phyloP scores from a whole-genome alignment of 2,888 invertebrate genomes.

The Patella ulyssiponensis region DNA sequence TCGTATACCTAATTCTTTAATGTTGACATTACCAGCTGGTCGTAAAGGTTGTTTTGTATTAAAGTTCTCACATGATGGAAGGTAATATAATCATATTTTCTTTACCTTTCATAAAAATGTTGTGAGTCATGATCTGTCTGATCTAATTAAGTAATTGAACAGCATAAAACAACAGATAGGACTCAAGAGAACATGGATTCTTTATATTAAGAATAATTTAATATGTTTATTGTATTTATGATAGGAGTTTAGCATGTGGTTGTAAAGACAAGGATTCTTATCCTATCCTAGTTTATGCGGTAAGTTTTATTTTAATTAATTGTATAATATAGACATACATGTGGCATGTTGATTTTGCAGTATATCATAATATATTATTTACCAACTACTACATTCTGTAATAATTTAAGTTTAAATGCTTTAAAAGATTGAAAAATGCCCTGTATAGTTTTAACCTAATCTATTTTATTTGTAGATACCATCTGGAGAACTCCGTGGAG shows the following conservation, averaged over 20 bases:
- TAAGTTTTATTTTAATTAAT: conserved; percentile 49
- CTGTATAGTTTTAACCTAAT: too few relatives aligned
- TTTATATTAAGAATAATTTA: not conserved
- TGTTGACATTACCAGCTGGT: conserved; percentile 62
- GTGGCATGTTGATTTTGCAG: not conserved
- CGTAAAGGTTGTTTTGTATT: conserved; percentile 69
- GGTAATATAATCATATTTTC: conserved; percentile 42
- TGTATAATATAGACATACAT: not conserved
- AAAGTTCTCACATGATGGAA: conserved; percentile 72
- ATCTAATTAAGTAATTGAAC: too few relatives aligned
- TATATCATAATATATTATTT: not conserved
- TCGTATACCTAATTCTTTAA: conserved; percentile 76
- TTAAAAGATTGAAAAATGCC: too few relatives aligned
- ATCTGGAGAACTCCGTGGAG: conserved; percentile 71
- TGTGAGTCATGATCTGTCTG: not conserved
- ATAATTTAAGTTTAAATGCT: too few relatives aligned
- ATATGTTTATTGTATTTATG: conserved; percentile 18
- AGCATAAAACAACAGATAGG: too few relatives aligned
- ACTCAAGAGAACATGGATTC: too few relatives aligned
- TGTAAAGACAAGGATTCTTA: conserved; percentile 74
- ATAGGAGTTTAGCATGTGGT: conserved; percentile 75
- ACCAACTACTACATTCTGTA: not conserved
- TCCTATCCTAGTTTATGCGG: conserved; percentile 75
- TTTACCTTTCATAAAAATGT: not conserved
- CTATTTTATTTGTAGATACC: conserved; percentile 71